Evolutionary conservation across 2,888 invertebrate species (phyloP), one percentile per base, ranked within the genome.

Genomic region (Hofmannophila pseudospretella): DNA sequence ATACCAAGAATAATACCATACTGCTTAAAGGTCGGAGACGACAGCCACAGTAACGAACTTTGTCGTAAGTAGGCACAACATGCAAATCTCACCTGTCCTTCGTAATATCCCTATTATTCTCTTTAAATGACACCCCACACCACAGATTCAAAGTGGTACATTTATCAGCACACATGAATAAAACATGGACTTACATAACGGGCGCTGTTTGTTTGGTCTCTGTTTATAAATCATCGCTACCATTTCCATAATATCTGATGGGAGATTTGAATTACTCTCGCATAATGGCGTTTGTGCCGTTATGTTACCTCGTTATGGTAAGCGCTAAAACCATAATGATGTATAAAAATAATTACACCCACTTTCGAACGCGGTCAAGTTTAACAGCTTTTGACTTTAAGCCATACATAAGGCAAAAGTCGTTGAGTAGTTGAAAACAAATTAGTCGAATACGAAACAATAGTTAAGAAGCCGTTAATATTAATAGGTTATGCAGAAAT

Each of bases 131-230:
- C 34, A 31, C 27, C 20, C 13, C 16, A 34, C 32, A 26, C 10
- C 26, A 26, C 10, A 10, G 11, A 22, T 27, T 22, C 22, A 27
- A 34, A 34, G 34, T 34, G 34, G 30, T 31, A n/a, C 48, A 41
- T 44, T 51, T 51, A 45, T 42, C 42, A 36, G 41, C 34, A 20
- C 20, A 28, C 41, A 47, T 58, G 54, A 57, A 60, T 60, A 57
- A 60, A 54, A 53, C 53, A 60, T 57, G 41, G 33, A 37, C 42
- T 61, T 62, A 50, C 47, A 44, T 54, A 61, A 58, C 55, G 45
- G 16, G 16, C 16, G 39, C 39, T 46, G 40, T 43, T 46, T 49
- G 40, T 43, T 46, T 49, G 41, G 44, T 37, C 31, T 39, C 35
- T 48, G 49, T 60, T 57, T 54, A 49, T 59, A 51, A 52, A 58